These are phyloP conservation scores for Atractosteus spatula DNA, from an alignment of 2,113 vertebrate genomes.

Conservation along the genomic window DNA sequence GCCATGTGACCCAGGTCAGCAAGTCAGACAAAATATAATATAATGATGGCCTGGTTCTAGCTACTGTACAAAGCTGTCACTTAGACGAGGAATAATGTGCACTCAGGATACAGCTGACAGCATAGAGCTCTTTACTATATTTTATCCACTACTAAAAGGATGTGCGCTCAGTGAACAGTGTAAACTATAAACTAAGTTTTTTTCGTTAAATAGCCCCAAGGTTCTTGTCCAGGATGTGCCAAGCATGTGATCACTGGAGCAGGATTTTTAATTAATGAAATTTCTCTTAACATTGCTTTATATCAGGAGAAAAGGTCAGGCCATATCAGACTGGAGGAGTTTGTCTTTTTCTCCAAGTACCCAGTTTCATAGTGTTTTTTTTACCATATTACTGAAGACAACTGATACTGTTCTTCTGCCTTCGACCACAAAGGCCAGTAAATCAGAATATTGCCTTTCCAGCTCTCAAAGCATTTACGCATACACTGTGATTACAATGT, in stretches of 20 bases:
- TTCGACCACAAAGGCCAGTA: too few relatives aligned
- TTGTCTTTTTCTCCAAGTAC: neutral
- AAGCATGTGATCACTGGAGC: conserved; percentile 68
- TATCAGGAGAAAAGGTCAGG: conserved; percentile 14
- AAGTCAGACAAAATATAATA: conserved; percentile 25
- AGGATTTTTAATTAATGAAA: conserved; percentile 55
- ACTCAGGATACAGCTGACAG: conserved; percentile 40
- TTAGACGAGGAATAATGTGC: conserved; percentile 47
- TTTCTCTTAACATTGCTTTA: conserved; percentile 30
- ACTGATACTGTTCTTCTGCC: too few relatives aligned
- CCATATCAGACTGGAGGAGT: conserved; percentile 38
- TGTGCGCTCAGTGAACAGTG: conserved; percentile 53
- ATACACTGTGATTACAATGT: too few relatives aligned
- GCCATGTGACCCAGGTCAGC: conserved; percentile 29
- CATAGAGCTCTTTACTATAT: conserved; percentile 28
- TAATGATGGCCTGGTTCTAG: conserved; percentile 28
- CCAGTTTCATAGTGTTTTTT: too few relatives aligned
- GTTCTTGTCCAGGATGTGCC: conserved; percentile 30
- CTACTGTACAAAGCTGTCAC: conserved; percentile 45
- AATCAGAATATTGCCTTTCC: too few relatives aligned
- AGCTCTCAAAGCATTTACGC: too few relatives aligned
- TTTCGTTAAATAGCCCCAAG: conserved; percentile 11
- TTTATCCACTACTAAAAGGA: conserved; percentile 36
- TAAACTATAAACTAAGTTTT: conserved; percentile 50
- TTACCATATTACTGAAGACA: too few relatives aligned